Conservation (phyloP, 2,888 invertebrate species). For the Dryobota labecula region DNA sequence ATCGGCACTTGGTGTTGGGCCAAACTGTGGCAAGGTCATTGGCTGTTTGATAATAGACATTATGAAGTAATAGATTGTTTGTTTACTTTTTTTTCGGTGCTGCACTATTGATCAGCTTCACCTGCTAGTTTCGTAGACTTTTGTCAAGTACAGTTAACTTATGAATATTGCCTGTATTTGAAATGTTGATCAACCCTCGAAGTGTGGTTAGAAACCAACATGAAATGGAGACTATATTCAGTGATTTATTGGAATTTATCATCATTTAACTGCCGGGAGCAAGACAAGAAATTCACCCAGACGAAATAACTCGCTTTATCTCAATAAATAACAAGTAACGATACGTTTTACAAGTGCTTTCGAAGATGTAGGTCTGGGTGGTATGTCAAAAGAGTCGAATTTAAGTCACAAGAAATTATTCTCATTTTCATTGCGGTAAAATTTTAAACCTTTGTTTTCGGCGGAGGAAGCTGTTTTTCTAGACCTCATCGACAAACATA, state of each 20-base stretch:
- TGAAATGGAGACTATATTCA: not conserved
- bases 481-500: conserved; percentile 6
- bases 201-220: not conserved
- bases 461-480: conserved; percentile 12
- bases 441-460: conserved; percentile 2
- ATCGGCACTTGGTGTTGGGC: conserved; percentile 86
- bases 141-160: not conserved
- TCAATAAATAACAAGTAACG: conserved; percentile 49
- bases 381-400: conserved; percentile 30
- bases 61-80: conserved; percentile 85
- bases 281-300: conserved; percentile 14
- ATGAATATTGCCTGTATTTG: not conserved
- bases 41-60: conserved; percentile 85
- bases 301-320: conserved; percentile 38
- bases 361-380: conserved; percentile 28
- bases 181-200: not conserved
- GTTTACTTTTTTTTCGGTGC: conserved; percentile 82
- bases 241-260: conserved; percentile 35
- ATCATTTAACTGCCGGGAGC: conserved; percentile 9
- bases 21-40: conserved; percentile 88
- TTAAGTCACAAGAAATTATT: conserved; percentile 4
- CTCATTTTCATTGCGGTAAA: not conserved
- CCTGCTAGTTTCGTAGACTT: not conserved
- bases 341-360: conserved; percentile 32
- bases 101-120: conserved; percentile 36